These are phyloP conservation scores for Scaptodrosophila lebanonensis DNA, from an alignment of 1,140 invertebrate species.

Conservation along the genomic window DNA sequence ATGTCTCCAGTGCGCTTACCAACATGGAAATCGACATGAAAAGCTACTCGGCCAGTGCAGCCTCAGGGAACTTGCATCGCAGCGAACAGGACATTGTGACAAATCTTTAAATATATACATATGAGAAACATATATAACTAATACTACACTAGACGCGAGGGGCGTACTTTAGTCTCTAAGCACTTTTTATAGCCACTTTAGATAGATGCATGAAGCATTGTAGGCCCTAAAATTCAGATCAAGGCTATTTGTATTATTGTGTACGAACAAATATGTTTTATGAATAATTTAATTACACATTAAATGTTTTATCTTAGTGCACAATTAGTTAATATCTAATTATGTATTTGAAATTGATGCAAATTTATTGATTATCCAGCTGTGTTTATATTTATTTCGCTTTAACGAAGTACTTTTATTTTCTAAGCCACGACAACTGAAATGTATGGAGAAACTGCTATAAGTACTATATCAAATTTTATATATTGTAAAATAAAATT, in stretches of 20 bases:
- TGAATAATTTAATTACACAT: slow-evolving; percentile 43
- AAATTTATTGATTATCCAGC: too few species aligned
- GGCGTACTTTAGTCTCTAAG: slow-evolving; percentile 17
- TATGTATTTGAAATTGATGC: neutral
- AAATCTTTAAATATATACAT: slow-evolving; percentile 66
- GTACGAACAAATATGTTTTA: slow-evolving; percentile 48
- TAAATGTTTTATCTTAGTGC: slow-evolving; percentile 37
- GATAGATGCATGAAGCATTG: slow-evolving; percentile 39
- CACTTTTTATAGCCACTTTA: neutral
- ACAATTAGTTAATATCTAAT: neutral
- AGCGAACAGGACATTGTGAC: slow-evolving; percentile 74
- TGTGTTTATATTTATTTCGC: too few species aligned
- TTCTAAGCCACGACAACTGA: too few species aligned
- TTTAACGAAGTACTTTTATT: too few species aligned
- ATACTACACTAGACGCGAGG: too few species aligned
- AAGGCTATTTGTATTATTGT: slow-evolving; percentile 50
- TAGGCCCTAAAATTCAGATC: slow-evolving; percentile 38
- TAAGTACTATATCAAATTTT: slow-evolving; percentile 5
- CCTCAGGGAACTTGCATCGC: slow-evolving; percentile 51
- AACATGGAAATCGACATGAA: slow-evolving; percentile 77
- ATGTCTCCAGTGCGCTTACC: slow-evolving; percentile 71
- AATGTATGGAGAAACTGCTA: too few species aligned
- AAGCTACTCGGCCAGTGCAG: slow-evolving; percentile 52
- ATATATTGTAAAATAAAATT: slow-evolving; percentile 42
- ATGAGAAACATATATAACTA: slow-evolving; percentile 7